These are phyloP conservation scores for human (Homo sapiens) DNA, from an alignment of 2,113 vertebrate genomes.

Conservation along the genomic window DNA sequence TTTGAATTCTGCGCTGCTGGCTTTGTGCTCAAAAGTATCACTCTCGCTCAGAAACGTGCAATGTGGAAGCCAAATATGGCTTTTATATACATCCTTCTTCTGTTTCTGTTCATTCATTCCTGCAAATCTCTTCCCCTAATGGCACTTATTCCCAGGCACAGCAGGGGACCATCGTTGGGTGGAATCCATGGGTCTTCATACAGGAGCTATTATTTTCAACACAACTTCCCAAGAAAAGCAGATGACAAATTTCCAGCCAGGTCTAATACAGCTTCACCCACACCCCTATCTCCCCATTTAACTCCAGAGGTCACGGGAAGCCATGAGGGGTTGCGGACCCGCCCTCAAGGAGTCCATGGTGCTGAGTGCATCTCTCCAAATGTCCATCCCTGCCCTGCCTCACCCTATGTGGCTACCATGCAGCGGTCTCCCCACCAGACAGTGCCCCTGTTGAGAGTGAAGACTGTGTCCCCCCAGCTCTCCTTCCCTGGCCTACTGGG, in stretches of 20 bases:
- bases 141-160: not conserved
- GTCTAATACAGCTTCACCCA: too few species aligned
- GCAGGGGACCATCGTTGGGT: rapidly evolving
- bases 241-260: not conserved
- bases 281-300: rapidly evolving
- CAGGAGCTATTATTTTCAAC: not conserved
- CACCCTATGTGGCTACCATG: not conserved
- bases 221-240: not conserved
- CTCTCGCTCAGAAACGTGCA: not conserved
- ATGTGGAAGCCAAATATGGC: too few species aligned
- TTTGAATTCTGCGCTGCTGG: not conserved
- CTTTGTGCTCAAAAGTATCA: not conserved
- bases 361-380: rapidly evolving
- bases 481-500: too few species aligned
- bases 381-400: too few species aligned
- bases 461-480: too few species aligned
- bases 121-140: not conserved
- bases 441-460: not conserved
- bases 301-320: not conserved
- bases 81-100: not conserved
- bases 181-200: too few species aligned
- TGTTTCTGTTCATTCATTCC: not conserved
- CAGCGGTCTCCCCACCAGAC: not conserved
- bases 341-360: too few species aligned
- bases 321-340: not conserved